Base-by-base conservation (phyloP, 1,140 invertebrate genomes). In the Brachionus sp. region DNA sequence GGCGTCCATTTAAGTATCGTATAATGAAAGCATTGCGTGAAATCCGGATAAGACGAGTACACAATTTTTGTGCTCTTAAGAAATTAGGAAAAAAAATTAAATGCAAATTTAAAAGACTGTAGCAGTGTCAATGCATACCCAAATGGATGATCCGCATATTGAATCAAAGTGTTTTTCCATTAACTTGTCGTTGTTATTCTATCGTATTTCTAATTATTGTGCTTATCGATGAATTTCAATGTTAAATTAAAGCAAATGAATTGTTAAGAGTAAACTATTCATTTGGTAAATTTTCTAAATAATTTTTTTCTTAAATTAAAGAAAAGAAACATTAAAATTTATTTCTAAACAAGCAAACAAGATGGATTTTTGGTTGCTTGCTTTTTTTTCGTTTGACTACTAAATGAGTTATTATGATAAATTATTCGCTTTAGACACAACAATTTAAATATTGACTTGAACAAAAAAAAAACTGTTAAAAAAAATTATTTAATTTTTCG, bases 81-180 rank as follows among this genome's bases (percentile, higher is more conserved):
- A 70, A 64, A 66, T 25, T 19, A 19, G 6, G 35, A 70, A 70
- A 3, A 2, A 70, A 7, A 19, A 70, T 37, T 13, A 12, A n/a
- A 37, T 35, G 29, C 6, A 16, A 37, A 37, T 1, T 16, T 35
- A 35, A 70, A 70, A 57, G 16, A 80, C 13, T 62, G 35, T 29
- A 1, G 3, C 29, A 35, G 35, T 29, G 0, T 2, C 7, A 13
- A 75, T 12, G 16, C 7, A 19, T 62, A 80, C 77, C 77, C 77
- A 80, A 39, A 80, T 80, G 33, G 77, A 44, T 33, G 77, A 57
- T 57, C 77, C 77, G n/a, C 77, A 80, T 80, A 80, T 62, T 10
- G 77, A 80, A 57, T 42, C 57, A 44, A 80, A 80, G 57, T 80
- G 77, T 35, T 66, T 37, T 66, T 80, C 77, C 50, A 80, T 80